Evolutionary conservation across 2,888 invertebrate species (phyloP), one percentile per base, ranked within the genome.

Genomic region (Cecidostiba fungosa): DNA sequence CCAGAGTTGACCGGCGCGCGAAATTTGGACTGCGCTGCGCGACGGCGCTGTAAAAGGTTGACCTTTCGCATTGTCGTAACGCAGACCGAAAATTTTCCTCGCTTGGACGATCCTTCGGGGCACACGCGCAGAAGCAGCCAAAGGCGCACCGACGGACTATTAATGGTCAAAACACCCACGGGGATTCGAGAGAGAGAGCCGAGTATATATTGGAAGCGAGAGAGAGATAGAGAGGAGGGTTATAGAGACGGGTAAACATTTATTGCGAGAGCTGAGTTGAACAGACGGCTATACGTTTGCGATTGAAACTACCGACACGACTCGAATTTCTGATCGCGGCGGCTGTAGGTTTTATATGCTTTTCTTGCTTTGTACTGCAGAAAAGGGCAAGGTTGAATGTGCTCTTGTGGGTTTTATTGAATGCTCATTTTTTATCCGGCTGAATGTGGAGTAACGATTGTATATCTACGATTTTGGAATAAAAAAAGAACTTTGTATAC

Each of bases 131-230:
- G 74, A 16, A 3, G 14, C 36, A 29, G 50, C 50, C 50, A 36
- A 32, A 54, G 12, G n/a, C 76, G n/a, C 76, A 29, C 59, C 70
- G 23, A 29, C 66, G 12, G 70, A 70, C 80, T 72, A 39, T 59
- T 80, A 80, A 80, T 72, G 80, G 80, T 72, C 72, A 59, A 80
- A 80, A 80, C 72, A 80, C 72, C 72, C 80, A 59, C 39, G 80
- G 80, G 80, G 72, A 36, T 72, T 72, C 50, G 47, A n/a, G 19
- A 14, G 77, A 14, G 39, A 12, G 50, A 8, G 54, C n/a, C 36
- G 54, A 36, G 26, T 19, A 19, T 62, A 23, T 62, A 62, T 62
- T 62, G 59, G 54, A 23, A 72, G 72, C 39, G 66, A 66, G 66
- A 79, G 79, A 50, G 50, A 50, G 50, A 50, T 10, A 50, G 3